These are phyloP conservation scores for Stramonita haemastoma DNA, from an alignment of 2,888 invertebrate genomes.

Conservation along the genomic window DNA sequence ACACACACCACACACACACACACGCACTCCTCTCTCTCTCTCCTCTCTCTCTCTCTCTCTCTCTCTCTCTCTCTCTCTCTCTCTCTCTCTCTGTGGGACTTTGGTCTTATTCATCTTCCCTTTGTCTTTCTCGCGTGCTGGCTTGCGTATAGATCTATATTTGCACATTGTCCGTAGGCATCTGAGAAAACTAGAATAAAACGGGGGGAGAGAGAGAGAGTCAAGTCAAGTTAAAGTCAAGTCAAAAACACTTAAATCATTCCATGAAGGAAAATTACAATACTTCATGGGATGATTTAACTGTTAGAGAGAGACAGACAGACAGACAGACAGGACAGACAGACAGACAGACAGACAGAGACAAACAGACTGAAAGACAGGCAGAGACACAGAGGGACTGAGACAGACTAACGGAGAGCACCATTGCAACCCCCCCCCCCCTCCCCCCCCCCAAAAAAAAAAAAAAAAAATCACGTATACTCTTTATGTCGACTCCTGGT, in stretches of 20 bases:
- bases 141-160: not conserved
- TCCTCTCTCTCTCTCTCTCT: no score
- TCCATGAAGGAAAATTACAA: not conserved
- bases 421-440: not conserved
- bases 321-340: not conserved
- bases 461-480: not conserved
- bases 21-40: no score
- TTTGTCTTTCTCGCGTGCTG: not conserved
- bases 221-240: not conserved
- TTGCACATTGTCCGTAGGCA: not conserved
- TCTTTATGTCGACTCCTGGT: conserved; percentile 44
- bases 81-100: no score
- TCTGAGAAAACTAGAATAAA: not conserved
- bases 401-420: not conserved
- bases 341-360: not conserved
- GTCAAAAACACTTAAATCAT: no score
- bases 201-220: not conserved
- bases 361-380: not conserved
- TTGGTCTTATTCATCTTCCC: not conserved
- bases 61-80: no score
- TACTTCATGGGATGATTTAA: no score
- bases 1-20: no score
- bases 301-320: not conserved
- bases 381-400: not conserved
- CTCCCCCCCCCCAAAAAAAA: not conserved